Percentiles rank a stretch among this genome's conserved stretches.
Conservation (phyloP, 2,113 vertebrate genomes). For the Grus americana region DNA sequence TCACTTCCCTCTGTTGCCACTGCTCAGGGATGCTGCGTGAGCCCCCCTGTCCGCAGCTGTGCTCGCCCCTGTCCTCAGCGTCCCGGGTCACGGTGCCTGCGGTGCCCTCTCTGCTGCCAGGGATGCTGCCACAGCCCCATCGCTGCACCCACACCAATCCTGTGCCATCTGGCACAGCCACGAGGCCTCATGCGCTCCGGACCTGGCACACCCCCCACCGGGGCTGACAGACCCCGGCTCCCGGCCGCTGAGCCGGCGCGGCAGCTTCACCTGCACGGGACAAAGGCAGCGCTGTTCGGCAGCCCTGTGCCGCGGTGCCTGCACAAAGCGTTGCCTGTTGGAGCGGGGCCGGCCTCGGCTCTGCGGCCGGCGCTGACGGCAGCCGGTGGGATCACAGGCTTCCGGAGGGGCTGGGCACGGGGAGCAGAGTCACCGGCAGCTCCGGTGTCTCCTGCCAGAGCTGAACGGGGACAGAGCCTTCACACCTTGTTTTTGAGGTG, state of each 20-base stretch:
- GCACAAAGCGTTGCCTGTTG: slow-evolving; percentile 45
- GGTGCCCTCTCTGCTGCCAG: background rate
- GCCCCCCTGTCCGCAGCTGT: fast-evolving
- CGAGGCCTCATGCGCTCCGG: fast-evolving
- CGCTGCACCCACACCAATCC: fast-evolving
- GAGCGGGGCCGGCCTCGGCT: background rate
- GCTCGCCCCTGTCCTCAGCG: background rate
- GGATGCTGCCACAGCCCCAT: fast-evolving
- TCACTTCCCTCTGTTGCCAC: background rate
- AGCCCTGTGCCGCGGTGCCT: fast-evolving
- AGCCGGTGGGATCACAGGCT: background rate
- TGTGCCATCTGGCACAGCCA: fast-evolving
- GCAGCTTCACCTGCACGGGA: background rate
- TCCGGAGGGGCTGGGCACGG: background rate
- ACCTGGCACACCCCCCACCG: fast-evolving
- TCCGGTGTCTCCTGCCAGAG: background rate
- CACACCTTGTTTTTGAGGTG: fast-evolving
- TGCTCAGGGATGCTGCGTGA: fast-evolving
- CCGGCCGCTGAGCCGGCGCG: fast-evolving
- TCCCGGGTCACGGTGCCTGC: fast-evolving
- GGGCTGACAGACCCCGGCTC: background rate
- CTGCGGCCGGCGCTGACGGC: background rate
- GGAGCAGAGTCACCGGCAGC: fast-evolving
- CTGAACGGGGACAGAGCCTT: fast-evolving
- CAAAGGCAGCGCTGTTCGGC: slow-evolving; percentile 33